Evolutionary conservation across 2,797 vertebrate genomes (phyloP), one percentile per base, ranked within the genome.

Genomic region (Silurus lanzhouensis): DNA sequence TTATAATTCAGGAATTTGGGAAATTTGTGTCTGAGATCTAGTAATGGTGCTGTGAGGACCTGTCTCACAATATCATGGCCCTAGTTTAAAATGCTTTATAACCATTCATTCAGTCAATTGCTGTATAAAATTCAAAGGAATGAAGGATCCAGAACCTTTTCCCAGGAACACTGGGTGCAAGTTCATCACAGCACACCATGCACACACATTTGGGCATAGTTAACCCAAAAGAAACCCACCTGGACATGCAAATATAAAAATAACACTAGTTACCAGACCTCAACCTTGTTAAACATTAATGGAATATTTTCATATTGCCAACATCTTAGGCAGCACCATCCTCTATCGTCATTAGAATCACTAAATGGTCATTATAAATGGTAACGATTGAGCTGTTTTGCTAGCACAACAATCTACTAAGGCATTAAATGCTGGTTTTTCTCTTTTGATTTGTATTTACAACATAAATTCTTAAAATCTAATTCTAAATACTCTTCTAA

Each of bases 1-100:
- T 48, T 48, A 80, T n/a, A 81, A 63, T 25, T 58, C 9, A 79
- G 48, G 58, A 72, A 52, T 64, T 72, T 61, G 81, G 25, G 58
- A 74, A 81, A 46, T 12, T 61, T 46, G 25, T 8, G 27, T 79
- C 14, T 68, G 79, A 81, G 66, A 48, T 61, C 31, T 38, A 31
- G n/a, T 12, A 84, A 31, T 71, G 0, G 38, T 84, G 76, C 13
- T 27, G 60, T 61, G n/a, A 84, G 60, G 64, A 63, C 15, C 10
- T 52, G 9, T 64, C 74, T 60, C 3, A 60, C 38, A 31, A 15
- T 76, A 44, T 66, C 44, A 67, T 44, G 10, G 2, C 10, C 0
- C 2, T 44, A 0, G 25, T 31, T 77, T 38, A 25, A 77, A 60
- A 77, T 58, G 17, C 5, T 58, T 76, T 58, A 57, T 76, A 78